Conservation (phyloP, 2,888 invertebrate genomes). For the Alloplasta piceator region DNA sequence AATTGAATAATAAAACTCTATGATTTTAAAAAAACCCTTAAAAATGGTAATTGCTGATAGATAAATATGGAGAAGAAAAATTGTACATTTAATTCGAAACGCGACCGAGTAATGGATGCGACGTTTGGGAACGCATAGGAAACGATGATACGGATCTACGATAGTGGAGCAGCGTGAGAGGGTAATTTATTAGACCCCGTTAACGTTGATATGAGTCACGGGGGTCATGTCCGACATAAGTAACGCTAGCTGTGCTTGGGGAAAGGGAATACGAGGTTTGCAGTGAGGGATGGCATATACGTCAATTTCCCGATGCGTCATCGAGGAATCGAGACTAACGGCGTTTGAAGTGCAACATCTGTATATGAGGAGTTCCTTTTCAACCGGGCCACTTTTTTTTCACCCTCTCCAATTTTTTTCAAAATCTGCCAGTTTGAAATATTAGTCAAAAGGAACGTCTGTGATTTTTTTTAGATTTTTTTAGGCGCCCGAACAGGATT, state of each 20-base stretch:
- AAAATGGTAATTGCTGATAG: too few species aligned
- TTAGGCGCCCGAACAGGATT: too few species aligned
- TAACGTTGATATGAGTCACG: slow-evolving; percentile 37
- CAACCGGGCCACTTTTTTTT: too few species aligned
- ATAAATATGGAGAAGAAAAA: too few species aligned
- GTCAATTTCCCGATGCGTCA: slow-evolving; percentile 23
- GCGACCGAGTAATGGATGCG: not conserved
- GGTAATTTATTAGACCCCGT: slow-evolving; percentile 40
- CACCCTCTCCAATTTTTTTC: too few species aligned
- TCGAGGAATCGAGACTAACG: slow-evolving; percentile 45
- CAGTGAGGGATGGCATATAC: slow-evolving; percentile 37
- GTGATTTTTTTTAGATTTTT: too few species aligned
- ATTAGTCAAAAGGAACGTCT: too few species aligned
- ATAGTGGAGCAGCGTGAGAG: slow-evolving; percentile 17
- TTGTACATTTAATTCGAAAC: too few species aligned
- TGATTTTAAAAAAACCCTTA: too few species aligned
- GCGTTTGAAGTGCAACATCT: slow-evolving; percentile 35
- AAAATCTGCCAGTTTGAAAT: too few species aligned
- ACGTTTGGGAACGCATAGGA: not conserved
- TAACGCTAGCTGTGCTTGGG: slow-evolving; percentile 15
- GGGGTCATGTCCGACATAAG: slow-evolving; percentile 19
- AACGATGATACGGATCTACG: slow-evolving; percentile 24
- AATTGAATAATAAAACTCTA: too few species aligned
- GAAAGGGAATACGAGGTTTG: slow-evolving; percentile 32
- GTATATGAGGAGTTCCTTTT: too few species aligned